phyloP scores from a whole-genome alignment of 2,113 vertebrate genomes.

The Gasterosteus aculeatus region DNA sequence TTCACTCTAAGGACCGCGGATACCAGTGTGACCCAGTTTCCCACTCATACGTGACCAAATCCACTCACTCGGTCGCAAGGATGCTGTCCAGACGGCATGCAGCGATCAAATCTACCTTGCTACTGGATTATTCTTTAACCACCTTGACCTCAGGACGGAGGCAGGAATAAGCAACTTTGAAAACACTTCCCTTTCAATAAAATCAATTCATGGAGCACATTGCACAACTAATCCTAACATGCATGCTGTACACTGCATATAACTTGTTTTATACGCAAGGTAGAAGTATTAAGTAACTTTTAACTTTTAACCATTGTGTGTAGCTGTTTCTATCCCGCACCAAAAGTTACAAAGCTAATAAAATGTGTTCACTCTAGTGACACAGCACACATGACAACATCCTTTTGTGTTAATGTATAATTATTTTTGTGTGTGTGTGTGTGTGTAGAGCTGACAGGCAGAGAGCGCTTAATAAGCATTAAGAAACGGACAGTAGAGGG shows the following conservation, averaged over 20 bases:
- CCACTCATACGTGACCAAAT: conserved; percentile 62
- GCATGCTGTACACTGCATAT: background rate
- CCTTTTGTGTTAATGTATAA: too few relatives aligned
- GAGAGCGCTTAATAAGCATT: conserved; percentile 73
- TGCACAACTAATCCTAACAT: background rate
- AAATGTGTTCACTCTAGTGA: background rate
- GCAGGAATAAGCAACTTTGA: conserved; percentile 4
- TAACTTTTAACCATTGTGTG: background rate
- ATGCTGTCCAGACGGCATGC: conserved; percentile 49
- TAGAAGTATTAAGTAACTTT: background rate
- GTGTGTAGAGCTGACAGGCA: conserved; percentile 46
- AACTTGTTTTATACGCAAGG: background rate
- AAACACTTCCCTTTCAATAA: background rate
- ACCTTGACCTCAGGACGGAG: conserved; percentile 36
- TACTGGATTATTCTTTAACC: conserved; percentile 63
- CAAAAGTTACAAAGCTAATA: background rate
- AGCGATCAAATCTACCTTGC: conserved; percentile 23
- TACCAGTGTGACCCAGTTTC: conserved; percentile 70
- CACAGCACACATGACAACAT: background rate
- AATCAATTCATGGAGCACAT: background rate
- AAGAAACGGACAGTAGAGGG: conserved; percentile 58
- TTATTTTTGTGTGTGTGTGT: background rate
- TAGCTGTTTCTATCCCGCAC: background rate
- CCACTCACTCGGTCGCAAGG: conserved; percentile 55
- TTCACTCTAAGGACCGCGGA: conserved; percentile 54